A percentile compares a stretch with the other conserved stretches of the same genome.
These are phyloP conservation scores for Diadema setosum DNA, from an alignment of 35 echinoderm and acorn worm genomes.

Conservation along the genomic window DNA sequence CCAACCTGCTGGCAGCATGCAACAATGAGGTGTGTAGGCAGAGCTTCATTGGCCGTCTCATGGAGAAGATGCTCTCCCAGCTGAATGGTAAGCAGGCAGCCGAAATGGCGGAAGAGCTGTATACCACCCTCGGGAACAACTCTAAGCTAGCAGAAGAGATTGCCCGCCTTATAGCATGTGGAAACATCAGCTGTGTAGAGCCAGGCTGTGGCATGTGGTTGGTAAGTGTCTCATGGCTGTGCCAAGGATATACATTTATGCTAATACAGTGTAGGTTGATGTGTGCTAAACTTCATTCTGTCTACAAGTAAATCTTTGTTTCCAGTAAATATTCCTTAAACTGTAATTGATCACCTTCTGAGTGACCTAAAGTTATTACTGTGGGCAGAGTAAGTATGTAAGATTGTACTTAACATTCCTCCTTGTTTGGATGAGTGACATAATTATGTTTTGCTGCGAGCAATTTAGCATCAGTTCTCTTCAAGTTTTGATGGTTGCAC, in stretches of 20 bases:
- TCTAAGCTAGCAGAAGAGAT: constrained; percentile 2
- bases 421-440: too few relatives aligned
- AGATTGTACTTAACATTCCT: too few relatives aligned
- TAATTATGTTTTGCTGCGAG: too few relatives aligned
- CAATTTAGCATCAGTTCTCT: too few relatives aligned
- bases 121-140: not conserved
- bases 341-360: not conserved
- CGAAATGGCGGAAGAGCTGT: not conserved
- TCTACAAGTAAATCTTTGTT: not conserved
- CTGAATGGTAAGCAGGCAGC: not conserved
- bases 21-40: not conserved
- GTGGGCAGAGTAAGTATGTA: too few relatives aligned
- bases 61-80: not conserved
- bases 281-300: not conserved
- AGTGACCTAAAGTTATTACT: not conserved
- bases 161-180: not conserved
- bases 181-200: not conserved
- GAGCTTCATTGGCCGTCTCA: too few relatives aligned
- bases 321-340: not conserved
- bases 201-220: not conserved
- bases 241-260: too few relatives aligned
- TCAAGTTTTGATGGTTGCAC: too few relatives aligned
- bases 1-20: not conserved
- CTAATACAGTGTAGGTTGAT: too few relatives aligned
- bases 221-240: too few relatives aligned